These are phyloP conservation scores for Hormiphora californensis DNA, from an alignment of 37 sponge, comb jelly and placozoan genomes.

Conservation along the genomic window DNA sequence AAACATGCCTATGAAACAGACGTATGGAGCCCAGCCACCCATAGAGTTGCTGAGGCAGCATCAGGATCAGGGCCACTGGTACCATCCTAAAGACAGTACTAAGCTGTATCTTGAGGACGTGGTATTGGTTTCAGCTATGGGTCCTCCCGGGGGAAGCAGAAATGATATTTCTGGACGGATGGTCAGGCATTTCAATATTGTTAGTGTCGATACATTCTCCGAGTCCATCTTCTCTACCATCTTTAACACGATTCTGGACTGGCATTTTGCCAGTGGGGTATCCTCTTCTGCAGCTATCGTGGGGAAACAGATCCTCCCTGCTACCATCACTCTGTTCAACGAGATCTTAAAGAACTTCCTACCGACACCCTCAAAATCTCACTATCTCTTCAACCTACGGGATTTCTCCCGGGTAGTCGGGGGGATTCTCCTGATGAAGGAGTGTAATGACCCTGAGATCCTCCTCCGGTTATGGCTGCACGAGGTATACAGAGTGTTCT, in stretches of 20 bases:
- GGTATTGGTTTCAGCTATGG: slow-evolving; percentile 27
- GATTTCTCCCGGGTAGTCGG: slow-evolving; percentile 90
- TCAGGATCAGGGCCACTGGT: slow-evolving; percentile 55
- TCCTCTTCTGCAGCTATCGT: background rate
- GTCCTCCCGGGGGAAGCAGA: slow-evolving; percentile 55
- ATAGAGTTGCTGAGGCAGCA: slow-evolving; percentile 49
- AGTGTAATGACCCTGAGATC: slow-evolving; percentile 81
- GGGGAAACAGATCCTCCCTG: slow-evolving; percentile 77
- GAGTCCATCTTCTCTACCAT: slow-evolving; percentile 24
- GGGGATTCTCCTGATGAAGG: slow-evolving; percentile 76
- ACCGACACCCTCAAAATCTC: slow-evolving; percentile 96
- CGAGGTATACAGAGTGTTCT: slow-evolving; percentile 94
- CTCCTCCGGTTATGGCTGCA: slow-evolving; percentile 88
- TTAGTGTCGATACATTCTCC: slow-evolving; percentile 45
- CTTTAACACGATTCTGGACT: slow-evolving; percentile 42
- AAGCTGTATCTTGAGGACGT: slow-evolving; percentile 28
- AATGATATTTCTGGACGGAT: slow-evolving; percentile 2
- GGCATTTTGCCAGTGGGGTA: slow-evolving; percentile 54
- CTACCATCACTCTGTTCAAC: slow-evolving; percentile 86
- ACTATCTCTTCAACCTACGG: slow-evolving; percentile 94
- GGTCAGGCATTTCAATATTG: slow-evolving; percentile 46
- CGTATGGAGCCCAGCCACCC: slow-evolving; percentile 55
- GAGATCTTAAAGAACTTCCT: slow-evolving; percentile 79
- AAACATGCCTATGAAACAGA: slow-evolving; percentile 56
- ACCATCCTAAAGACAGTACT: slow-evolving; percentile 3